These are phyloP conservation scores for Bombus superbus DNA, from an alignment of 1,140 invertebrate genomes.

Conservation along the genomic window DNA sequence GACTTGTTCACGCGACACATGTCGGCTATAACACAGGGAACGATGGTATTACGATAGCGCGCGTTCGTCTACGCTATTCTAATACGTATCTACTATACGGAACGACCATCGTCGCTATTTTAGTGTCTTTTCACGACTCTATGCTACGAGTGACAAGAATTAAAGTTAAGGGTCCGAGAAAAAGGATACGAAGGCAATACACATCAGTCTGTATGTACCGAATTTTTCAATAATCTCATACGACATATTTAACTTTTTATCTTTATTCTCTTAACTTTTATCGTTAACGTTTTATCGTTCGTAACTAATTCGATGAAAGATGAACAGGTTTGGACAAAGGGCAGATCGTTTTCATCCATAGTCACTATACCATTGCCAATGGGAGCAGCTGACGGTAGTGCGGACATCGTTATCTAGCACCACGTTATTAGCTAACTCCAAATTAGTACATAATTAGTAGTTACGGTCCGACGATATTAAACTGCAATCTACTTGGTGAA, in stretches of 20 bases:
- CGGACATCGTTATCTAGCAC: conserved; percentile 51
- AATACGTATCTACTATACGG: conserved; percentile 13
- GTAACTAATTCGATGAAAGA: not conserved
- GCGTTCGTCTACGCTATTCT: not conserved
- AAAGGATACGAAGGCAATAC: not conserved
- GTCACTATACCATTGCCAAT: conserved; percentile 21
- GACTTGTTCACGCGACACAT: conserved; percentile 33
- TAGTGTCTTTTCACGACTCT: not conserved
- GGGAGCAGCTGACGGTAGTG: conserved; percentile 58
- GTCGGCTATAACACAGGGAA: conserved; percentile 23
- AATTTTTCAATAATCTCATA: not conserved
- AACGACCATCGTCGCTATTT: not conserved
- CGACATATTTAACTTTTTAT: not conserved
- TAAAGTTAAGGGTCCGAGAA: not conserved
- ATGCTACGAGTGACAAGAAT: not conserved
- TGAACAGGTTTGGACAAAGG: not conserved
- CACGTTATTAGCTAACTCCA: conserved; percentile 54
- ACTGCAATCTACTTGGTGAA: conserved; percentile 53
- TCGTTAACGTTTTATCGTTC: too few relatives aligned
- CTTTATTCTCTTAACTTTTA: too few relatives aligned
- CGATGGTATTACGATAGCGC: conserved; percentile 42
- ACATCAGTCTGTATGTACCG: not conserved
- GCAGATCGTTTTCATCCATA: not conserved
- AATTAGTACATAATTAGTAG: conserved; percentile 67
- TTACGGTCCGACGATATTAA: conserved; percentile 51